Evolutionary conservation across 1,140 invertebrate species (phyloP), one percentile per base, ranked within the genome.

Genomic region (Orchestia grillus): DNA sequence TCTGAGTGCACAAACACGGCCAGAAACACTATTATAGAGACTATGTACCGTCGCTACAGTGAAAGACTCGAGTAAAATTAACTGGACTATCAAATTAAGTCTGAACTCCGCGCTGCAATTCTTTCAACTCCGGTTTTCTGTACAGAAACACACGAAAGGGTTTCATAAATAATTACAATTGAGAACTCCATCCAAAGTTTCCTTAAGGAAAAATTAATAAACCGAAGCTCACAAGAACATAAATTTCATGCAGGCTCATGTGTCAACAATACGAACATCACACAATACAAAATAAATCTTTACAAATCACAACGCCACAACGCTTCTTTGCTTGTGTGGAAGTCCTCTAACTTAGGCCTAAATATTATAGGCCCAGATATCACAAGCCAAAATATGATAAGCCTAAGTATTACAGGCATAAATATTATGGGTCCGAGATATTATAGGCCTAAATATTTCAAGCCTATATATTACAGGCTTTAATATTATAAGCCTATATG

Each of bases 281-380:
- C 92, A 45, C 44, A 94, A 94, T 94, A 94, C 92, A 94, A 94
- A 94, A 94, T 94, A 94, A 94, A 94, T 94, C 92, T 94, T 94
- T 94, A 94, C 36, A 45, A 44, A 94, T 94, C 92, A 94, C 92
- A 94, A 94, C 92, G 44, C 92, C 92, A 94, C 92, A 94, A 94
- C 44, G 44, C 92, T 94, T 90, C 88, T 41, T 90, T 45, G 92
- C 44, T 45, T 45, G 44, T 94, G 43, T 94, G 92, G 92, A 94
- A 94, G 92, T 94, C 92, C 92, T 44, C 92, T 94, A 94, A 94
- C 92, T 44, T 15, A 77, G 36, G 62, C 62, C 62, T 77, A 77
- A 28, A 77, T 77, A 77, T 77, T 77, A 77, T 28, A 77, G 62
- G 62, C 62, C 62, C 36, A 77, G 3, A 77, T 36, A 77, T 77